A percentile compares a stretch with the other conserved stretches of the same genome.
These are phyloP conservation scores for Melipona beecheii DNA, from an alignment of 2,888 invertebrate genomes.

Conservation along the genomic window DNA sequence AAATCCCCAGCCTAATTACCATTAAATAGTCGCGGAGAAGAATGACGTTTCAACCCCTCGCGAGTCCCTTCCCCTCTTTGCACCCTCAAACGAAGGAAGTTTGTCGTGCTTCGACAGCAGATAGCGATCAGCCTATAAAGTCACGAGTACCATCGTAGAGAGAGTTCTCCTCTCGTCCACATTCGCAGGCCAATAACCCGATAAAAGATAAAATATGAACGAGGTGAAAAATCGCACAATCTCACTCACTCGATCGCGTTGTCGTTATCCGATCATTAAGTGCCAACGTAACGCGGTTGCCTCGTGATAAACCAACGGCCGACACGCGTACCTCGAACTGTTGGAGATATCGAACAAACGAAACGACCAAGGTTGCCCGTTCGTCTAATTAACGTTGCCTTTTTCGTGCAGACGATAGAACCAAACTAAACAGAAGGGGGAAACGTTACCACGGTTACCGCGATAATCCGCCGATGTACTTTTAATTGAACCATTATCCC, in stretches of 20 bases:
- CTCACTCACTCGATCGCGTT: slow-evolving; percentile 43
- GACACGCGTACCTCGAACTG: neutral
- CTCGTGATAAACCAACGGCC: neutral
- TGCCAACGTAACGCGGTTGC: neutral
- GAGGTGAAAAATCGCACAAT: slow-evolving; percentile 54
- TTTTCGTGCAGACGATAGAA: neutral
- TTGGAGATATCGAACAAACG: slow-evolving; percentile 43
- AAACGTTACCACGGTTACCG: slow-evolving; percentile 26
- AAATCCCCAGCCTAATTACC: no score
- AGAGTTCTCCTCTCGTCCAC: slow-evolving; percentile 10
- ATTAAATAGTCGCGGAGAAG: no score
- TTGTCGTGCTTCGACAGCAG: slow-evolving; percentile 6
- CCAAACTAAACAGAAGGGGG: neutral
- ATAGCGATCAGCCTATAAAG: slow-evolving; percentile 26
- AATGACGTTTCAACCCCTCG: no score
- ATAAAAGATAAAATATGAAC: slow-evolving; percentile 35
- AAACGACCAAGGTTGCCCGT: neutral
- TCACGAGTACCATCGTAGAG: neutral
- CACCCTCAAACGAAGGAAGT: neutral
- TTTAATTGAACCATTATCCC: slow-evolving; percentile 55
- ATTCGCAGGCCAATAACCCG: slow-evolving; percentile 26
- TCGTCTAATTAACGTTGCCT: slow-evolving; percentile 11
- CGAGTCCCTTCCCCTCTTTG: neutral
- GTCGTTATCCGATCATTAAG: slow-evolving; percentile 43
- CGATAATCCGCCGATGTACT: slow-evolving; percentile 39